Evolutionary conservation across 2,113 vertebrate species (phyloP).

Genomic region (Crotalus horridus): DNA sequence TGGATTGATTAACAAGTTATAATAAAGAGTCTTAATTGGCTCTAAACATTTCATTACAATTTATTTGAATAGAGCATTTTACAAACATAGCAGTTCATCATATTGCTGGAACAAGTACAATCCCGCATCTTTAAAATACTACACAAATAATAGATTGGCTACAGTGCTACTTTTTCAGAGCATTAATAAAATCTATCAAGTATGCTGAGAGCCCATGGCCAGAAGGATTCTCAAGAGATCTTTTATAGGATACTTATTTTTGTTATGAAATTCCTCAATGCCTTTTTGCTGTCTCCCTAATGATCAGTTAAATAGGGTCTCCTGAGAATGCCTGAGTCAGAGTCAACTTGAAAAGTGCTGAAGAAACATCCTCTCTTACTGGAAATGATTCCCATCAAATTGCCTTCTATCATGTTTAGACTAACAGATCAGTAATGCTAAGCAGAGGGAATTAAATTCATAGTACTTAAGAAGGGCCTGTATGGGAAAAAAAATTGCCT

Average conservation of each 20-base stretch:
- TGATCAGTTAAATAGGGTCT: conserved; percentile 75
- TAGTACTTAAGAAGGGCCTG: conserved; percentile 55
- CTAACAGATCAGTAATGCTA: conserved; percentile 59
- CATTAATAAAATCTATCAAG: conserved; percentile 59
- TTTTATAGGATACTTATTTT: conserved; percentile 66
- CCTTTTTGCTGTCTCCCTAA: conserved; percentile 77
- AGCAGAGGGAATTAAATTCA: conserved; percentile 61
- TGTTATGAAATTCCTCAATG: conserved; percentile 76
- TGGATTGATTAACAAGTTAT: conserved; percentile 19
- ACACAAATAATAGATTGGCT: conserved; percentile 43
- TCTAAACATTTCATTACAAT: conserved; percentile 48
- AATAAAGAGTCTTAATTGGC: conserved; percentile 31
- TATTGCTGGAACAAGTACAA: conserved; percentile 44
- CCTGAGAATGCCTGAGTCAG: conserved; percentile 73
- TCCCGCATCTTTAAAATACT: conserved; percentile 38
- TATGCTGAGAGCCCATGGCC: conserved; percentile 52
- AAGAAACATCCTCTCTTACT: conserved; percentile 82
- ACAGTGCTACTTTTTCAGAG: conserved; percentile 46
- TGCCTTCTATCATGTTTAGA: conserved; percentile 72
- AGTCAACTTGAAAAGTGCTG: conserved; percentile 77
- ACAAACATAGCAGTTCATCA: conserved; percentile 35
- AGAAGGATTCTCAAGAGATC: conserved; percentile 60
- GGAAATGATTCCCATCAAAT: conserved; percentile 78
- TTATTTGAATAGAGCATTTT: conserved; percentile 35
- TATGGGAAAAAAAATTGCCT: conserved; percentile 58